These are phyloP conservation scores for Notolepis coatsorum DNA, from an alignment of 2,797 vertebrate species.

Conservation along the genomic window DNA sequence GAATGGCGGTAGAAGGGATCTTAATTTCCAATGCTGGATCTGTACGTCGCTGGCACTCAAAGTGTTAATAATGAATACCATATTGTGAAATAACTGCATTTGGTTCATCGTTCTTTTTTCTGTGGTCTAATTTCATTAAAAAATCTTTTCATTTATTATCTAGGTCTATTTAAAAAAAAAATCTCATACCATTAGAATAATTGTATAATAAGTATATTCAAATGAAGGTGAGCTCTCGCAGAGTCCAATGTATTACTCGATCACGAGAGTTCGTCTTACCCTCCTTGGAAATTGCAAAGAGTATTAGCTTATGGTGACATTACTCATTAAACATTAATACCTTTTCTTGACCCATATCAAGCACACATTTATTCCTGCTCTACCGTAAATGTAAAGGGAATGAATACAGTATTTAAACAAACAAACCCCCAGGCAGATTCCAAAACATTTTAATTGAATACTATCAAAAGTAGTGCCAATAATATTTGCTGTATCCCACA, in stretches of 20 bases:
- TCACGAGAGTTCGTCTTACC: constrained; percentile 7
- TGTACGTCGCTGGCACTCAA: too few species aligned
- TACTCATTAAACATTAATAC: constrained; percentile 35
- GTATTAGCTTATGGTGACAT: constrained; percentile 2
- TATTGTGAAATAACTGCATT: constrained; percentile 43
- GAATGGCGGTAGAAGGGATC: too few species aligned
- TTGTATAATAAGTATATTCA: constrained; percentile 11
- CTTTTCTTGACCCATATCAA: constrained; percentile 46
- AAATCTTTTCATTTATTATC: constrained; percentile 39
- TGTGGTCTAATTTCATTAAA: constrained; percentile 33
- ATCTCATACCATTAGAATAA: constrained; percentile 13
- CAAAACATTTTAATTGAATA: constrained; percentile 54
- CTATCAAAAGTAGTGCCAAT: constrained; percentile 65
- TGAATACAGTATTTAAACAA: not conserved
- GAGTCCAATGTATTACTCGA: not conserved
- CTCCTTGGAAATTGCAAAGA: not conserved
- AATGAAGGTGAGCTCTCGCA: not conserved
- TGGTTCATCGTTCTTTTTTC: constrained; percentile 40
- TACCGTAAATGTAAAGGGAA: constrained; percentile 28
- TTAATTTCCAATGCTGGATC: too few species aligned
- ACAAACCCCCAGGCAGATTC: constrained; percentile 46
- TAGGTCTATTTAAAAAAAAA: constrained; percentile 12
- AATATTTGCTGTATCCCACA: constrained; percentile 45
- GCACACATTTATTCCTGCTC: constrained; percentile 33
- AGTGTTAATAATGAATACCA: constrained; percentile 43